Conservation (phyloP, 2,888 invertebrate species). For the Lithophane semibrunnea region DNA sequence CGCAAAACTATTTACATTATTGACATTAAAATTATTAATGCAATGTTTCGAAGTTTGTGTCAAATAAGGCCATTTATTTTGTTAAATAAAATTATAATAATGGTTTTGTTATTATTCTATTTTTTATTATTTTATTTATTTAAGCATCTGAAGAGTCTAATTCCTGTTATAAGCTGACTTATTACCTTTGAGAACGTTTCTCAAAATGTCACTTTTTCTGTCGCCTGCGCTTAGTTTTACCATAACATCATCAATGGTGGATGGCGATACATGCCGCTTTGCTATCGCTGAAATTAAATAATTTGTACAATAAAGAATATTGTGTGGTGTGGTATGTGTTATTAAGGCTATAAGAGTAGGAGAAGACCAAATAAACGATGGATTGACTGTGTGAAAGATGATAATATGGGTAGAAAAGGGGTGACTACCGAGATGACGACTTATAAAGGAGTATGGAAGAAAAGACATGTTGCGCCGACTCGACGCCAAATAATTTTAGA, state of each 20-base stretch:
- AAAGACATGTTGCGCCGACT: too few relatives aligned
- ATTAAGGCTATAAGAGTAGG: too few relatives aligned
- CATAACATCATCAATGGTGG: slow-evolving; percentile 31
- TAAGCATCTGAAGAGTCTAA: not conserved
- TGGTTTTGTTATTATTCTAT: not conserved
- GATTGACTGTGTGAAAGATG: too few relatives aligned
- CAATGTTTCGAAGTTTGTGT: not conserved
- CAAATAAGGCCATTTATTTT: not conserved
- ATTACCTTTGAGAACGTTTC: slow-evolving; percentile 33
- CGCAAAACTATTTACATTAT: not conserved
- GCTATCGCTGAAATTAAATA: slow-evolving; percentile 28
- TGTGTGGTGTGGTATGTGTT: not conserved
- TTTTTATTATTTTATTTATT: not conserved
- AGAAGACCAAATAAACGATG: too few relatives aligned
- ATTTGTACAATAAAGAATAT: not conserved
- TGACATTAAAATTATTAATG: not conserved
- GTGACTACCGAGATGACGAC: too few relatives aligned
- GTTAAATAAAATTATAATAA: not conserved
- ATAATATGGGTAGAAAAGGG: too few relatives aligned
- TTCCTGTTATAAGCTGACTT: not conserved
- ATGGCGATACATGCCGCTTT: slow-evolving; percentile 27
- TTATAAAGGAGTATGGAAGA: too few relatives aligned
- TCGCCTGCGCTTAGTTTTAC: not conserved
- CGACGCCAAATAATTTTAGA: too few relatives aligned
- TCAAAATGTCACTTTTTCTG: slow-evolving; percentile 24